phyloP scores from a whole-genome alignment of 2,888 invertebrate species.

The Heliconius aoede region DNA sequence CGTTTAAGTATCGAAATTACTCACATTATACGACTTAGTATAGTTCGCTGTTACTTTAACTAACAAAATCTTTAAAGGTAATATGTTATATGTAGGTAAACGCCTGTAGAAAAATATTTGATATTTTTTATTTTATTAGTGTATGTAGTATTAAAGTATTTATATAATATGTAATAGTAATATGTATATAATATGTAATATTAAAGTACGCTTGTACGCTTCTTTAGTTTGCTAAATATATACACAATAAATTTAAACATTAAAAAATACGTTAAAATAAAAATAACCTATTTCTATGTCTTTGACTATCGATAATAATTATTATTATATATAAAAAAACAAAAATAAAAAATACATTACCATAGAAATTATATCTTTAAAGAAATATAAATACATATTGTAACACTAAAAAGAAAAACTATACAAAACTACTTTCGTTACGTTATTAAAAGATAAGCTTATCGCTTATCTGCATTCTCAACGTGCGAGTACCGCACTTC shows the following conservation, averaged over 20 bases:
- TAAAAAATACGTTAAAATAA: no score
- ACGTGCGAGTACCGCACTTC: conserved; percentile 20
- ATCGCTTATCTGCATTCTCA: conserved; percentile 19
- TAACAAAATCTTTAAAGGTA: neutral
- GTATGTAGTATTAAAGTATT: neutral
- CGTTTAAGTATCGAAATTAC: conserved; percentile 14
- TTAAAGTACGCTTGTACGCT: neutral
- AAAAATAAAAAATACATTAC: no score
- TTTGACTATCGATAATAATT: neutral
- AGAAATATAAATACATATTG: neutral
- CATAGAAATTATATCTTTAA: neutral
- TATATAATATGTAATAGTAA: no score
- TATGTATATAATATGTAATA: no score
- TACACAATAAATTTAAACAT: no score
- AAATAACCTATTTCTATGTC: no score
- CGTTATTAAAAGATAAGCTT: neutral
- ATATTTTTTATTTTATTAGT: neutral
- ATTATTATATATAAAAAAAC: neutral
- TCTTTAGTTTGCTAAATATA: neutral
- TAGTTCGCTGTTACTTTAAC: neutral
- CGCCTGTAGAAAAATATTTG: no score
- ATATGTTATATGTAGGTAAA: neutral
- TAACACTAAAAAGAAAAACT: no score
- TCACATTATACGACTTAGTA: conserved; percentile 12
- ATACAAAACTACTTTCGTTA: no score